Evolutionary conservation across 2,888 invertebrate genomes (phyloP), one percentile per base, ranked within the genome.

Genomic region (Sphaerophoria rueppellii): DNA sequence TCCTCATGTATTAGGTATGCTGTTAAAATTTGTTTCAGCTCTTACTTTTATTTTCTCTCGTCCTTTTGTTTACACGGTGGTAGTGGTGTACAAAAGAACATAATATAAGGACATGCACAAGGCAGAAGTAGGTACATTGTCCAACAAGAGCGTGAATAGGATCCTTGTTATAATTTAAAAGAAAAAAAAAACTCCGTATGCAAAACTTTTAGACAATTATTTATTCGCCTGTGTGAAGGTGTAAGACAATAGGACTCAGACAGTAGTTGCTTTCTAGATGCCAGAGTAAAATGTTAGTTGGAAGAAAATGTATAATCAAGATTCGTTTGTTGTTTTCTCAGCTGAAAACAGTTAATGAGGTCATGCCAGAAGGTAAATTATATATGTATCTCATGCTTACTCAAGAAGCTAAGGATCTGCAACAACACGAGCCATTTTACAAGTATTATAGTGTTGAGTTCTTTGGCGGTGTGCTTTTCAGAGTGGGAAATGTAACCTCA

Each of bases 331-430:
- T 80, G 75, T 76, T 76, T 54, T 54, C 35, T 55, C 54, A 55
- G 61, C 65, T 71, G 71, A 83, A 50, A 83, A 50, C 55, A 75
- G 58, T 67, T 72, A 83, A 80, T 75, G 83, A 80, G 82, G 82
- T 70, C 82, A 74, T 71, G 70, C 65, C 65, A 78, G 82, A 58
- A 65, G 74, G 82, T 70, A 70, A 52, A 40, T 24, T 24, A 24
- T 24, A 24, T 24, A 24, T 24, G 24, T 2, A 24, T 24, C 24
- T 24, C 24, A 24, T 24, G 1, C 24, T 24, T 2, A 2, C 24
- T 24, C 24, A 24, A 24, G 24, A 24, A 24, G 24, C 24, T 24
- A 24, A 24, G 24, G 24, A 24, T 24, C 24, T 24, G 24, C 24
- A 24, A 24, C 24, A 24, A 24, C 24, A 24, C 24, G 1, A 24